Percentiles rank a stretch among this genome's conserved stretches.
phyloP scores from a whole-genome alignment of 2,888 invertebrate genomes.

The Ommatoiulus sabulosus region DNA sequence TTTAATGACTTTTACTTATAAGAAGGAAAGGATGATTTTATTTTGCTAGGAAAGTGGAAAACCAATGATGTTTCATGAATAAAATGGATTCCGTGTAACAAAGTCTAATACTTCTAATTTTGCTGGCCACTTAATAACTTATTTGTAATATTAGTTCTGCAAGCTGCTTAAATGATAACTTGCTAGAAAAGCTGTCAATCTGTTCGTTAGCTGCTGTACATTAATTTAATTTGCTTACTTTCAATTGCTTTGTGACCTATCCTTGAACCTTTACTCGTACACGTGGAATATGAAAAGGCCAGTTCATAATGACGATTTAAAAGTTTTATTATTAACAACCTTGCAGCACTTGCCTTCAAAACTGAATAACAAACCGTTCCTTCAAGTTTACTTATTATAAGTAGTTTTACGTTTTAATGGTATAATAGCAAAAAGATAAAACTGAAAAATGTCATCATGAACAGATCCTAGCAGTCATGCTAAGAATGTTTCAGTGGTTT shows the following conservation, averaged over 20 bases:
- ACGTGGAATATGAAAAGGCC: too few relatives aligned
- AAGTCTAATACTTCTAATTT: too few relatives aligned
- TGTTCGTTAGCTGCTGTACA: neutral
- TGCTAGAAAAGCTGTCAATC: too few relatives aligned
- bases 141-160: too few relatives aligned
- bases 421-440: neutral
- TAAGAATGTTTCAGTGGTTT: neutral
- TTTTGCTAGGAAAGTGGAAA: too few relatives aligned
- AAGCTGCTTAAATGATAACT: too few relatives aligned
- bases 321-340: neutral
- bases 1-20: too few relatives aligned
- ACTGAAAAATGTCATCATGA: neutral
- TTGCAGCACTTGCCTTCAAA: too few relatives aligned
- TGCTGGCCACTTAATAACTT: too few relatives aligned
- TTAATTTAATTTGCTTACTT: neutral
- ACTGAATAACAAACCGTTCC: neutral
- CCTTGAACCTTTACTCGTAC: neutral
- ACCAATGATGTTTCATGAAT: conserved; percentile 12
- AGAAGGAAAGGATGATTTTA: too few relatives aligned
- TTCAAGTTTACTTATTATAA: neutral
- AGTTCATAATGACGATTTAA: neutral
- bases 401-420: neutral
- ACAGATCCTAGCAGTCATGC: neutral
- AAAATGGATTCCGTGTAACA: too few relatives aligned
- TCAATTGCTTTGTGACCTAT: neutral